Conservation (phyloP, 2,888 invertebrate genomes). For the Pollenia amentaria region DNA sequence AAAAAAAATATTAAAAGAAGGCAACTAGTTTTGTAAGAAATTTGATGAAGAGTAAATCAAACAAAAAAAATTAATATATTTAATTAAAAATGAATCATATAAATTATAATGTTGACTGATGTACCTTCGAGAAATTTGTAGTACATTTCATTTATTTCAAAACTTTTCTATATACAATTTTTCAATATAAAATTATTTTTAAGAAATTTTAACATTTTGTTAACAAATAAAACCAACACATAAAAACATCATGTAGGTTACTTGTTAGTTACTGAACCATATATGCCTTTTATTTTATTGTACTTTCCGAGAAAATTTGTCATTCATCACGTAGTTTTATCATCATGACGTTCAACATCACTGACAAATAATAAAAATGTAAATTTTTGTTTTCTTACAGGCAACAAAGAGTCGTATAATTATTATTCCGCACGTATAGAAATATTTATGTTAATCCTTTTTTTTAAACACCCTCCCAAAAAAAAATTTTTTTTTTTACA, state of each 20-base stretch:
- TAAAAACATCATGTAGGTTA: neutral
- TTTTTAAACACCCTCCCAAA: neutral
- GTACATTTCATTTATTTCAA: neutral
- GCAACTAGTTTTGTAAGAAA: neutral
- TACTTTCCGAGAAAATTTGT: neutral
- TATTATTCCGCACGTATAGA: conserved; percentile 10
- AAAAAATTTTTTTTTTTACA: too few species aligned
- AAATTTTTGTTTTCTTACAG: conserved; percentile 9
- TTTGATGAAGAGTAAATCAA: neutral
- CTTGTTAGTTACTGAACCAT: neutral
- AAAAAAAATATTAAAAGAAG: too few species aligned
- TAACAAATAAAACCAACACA: neutral
- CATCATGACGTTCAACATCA: conserved; percentile 6
- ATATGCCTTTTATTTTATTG: neutral
- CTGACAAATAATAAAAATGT: conserved; percentile 19
- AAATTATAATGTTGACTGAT: neutral
- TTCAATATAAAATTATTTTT: neutral
- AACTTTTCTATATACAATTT: neutral
- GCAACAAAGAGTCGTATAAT: neutral
- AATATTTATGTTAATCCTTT: neutral
- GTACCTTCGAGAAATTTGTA: neutral
- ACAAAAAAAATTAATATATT: neutral
- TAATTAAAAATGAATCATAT: conserved; percentile 7
- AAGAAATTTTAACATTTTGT: neutral
- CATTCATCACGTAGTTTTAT: conserved; percentile 21